Percentiles rank a stretch among this genome's conserved stretches.
These are phyloP conservation scores for Mycetomoellerius zeteki DNA, from an alignment of 1,140 invertebrate species.

Conservation along the genomic window DNA sequence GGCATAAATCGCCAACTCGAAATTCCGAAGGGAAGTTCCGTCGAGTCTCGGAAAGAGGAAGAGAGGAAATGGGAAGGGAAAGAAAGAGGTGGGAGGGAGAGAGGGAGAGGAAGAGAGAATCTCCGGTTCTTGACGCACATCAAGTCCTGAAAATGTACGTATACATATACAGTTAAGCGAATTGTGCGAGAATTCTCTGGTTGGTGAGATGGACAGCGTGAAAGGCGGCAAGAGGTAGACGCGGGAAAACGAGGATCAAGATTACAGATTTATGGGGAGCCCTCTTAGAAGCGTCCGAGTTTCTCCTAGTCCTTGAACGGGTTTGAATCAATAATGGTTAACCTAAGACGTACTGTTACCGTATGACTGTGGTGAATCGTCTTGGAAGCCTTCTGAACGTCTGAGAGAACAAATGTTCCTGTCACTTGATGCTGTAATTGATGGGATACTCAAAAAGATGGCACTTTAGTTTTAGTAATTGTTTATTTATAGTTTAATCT, in stretches of 20 bases:
- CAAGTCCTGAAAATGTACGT: slow-evolving; percentile 56
- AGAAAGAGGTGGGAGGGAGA: not conserved
- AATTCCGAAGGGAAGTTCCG: slow-evolving; percentile 64
- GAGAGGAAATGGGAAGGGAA: not conserved
- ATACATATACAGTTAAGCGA: slow-evolving; percentile 20
- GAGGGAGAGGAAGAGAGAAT: not conserved
- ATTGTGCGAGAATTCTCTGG: slow-evolving; percentile 40
- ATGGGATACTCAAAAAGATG: not conserved
- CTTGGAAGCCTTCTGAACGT: slow-evolving; percentile 30
- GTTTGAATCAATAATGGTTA: slow-evolving; percentile 53
- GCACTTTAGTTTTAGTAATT: not conserved
- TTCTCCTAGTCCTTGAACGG: slow-evolving; percentile 25
- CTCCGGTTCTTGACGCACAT: slow-evolving; percentile 46
- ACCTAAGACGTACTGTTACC: slow-evolving; percentile 37
- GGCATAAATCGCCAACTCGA: slow-evolving; percentile 70
- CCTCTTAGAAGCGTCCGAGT: slow-evolving; percentile 47
- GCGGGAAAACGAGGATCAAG: slow-evolving; percentile 48
- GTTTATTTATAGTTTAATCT: not conserved
- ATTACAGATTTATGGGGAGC: slow-evolving; percentile 69
- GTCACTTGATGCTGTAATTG: not conserved
- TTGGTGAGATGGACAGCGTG: slow-evolving; percentile 29
- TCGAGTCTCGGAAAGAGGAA: not conserved
- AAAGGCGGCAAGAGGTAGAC: slow-evolving; percentile 42
- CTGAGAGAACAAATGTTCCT: slow-evolving; percentile 49
- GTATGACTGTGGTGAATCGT: slow-evolving; percentile 68